These are phyloP conservation scores for Coelopa pilipes DNA, from an alignment of 2,888 invertebrate genomes.

Conservation along the genomic window DNA sequence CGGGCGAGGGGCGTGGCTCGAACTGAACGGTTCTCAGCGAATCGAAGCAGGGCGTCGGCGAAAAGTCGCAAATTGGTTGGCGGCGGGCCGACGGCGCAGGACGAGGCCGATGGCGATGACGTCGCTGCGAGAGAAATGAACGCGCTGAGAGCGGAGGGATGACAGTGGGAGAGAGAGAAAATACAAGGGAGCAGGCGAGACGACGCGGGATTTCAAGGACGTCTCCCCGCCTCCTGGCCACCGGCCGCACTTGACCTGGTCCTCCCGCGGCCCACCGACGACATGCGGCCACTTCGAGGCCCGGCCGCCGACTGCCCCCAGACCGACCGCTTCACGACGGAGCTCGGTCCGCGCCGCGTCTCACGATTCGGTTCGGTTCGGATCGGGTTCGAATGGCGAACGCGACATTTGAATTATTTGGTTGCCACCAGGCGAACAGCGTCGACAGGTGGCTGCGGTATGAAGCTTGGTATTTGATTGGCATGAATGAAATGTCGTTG, in stretches of 20 bases:
- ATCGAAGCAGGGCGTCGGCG: not conserved
- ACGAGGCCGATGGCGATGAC: not conserved
- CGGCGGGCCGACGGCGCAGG: too few species aligned
- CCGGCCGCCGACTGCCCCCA: not conserved
- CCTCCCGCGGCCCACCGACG: not conserved
- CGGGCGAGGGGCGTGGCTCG: slow-evolving; percentile 5
- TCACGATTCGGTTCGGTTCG: not conserved
- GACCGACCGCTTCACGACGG: not conserved
- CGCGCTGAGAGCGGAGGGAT: not conserved
- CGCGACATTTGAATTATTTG: slow-evolving; percentile 56
- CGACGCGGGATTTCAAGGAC: too few species aligned
- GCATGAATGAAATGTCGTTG: slow-evolving; percentile 37
- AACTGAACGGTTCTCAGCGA: not conserved
- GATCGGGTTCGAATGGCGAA: slow-evolving; percentile 27
- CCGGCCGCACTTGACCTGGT: too few species aligned
- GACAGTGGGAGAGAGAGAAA: not conserved
- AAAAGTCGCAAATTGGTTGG: not conserved
- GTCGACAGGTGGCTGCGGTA: slow-evolving; percentile 35
- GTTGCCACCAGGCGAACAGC: slow-evolving; percentile 50
- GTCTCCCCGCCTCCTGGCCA: too few species aligned
- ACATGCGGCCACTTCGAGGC: not conserved
- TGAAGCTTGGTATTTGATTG: slow-evolving; percentile 44
- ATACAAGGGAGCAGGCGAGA: too few species aligned
- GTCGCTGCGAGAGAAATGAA: not conserved
- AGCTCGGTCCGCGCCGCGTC: not conserved